A percentile compares a stretch with the other conserved stretches of the same genome.
These are phyloP conservation scores for Procambarus clarkii DNA, from an alignment of 1,140 invertebrate species.

Conservation along the genomic window DNA sequence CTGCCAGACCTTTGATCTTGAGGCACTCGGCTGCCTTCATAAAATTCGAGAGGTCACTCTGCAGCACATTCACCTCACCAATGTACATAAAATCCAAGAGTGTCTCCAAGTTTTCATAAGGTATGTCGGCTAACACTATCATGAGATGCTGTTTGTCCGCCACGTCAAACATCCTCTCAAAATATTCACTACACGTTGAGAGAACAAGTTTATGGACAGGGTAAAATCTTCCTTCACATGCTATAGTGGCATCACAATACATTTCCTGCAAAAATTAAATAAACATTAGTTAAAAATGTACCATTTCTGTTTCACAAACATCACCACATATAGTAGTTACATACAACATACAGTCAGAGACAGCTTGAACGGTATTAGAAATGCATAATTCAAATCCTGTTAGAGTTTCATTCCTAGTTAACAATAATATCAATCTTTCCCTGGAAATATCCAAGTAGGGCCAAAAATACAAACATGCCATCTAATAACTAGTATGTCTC, in stretches of 20 bases:
- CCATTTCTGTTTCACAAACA: too few relatives aligned
- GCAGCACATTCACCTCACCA: constrained; percentile 38
- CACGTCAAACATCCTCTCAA: constrained; percentile 45
- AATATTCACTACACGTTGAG: constrained; percentile 56
- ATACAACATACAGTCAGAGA: too few relatives aligned
- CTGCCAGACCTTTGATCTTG: constrained; percentile 45
- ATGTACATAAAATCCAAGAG: constrained; percentile 56
- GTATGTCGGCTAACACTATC: constrained; percentile 26
- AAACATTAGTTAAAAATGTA: background rate
- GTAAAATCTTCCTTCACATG: constrained; percentile 53
- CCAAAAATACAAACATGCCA: too few relatives aligned
- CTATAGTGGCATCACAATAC: constrained; percentile 48
- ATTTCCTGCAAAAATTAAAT: constrained; percentile 22
- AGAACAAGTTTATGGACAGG: constrained; percentile 51
- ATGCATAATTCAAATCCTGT: too few relatives aligned
- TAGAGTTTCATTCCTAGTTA: too few relatives aligned
- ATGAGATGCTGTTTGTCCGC: constrained; percentile 28
- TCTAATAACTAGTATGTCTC: too few relatives aligned
- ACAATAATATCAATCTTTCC: too few relatives aligned
- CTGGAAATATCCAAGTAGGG: too few relatives aligned
- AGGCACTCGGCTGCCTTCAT: constrained; percentile 51
- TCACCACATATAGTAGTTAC: too few relatives aligned
- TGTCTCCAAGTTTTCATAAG: constrained; percentile 34
- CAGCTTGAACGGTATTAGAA: too few relatives aligned
- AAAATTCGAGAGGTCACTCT: constrained; percentile 10